These are phyloP conservation scores for Cyclura pinguis DNA, from an alignment of 2,797 vertebrate species.

Conservation along the genomic window DNA sequence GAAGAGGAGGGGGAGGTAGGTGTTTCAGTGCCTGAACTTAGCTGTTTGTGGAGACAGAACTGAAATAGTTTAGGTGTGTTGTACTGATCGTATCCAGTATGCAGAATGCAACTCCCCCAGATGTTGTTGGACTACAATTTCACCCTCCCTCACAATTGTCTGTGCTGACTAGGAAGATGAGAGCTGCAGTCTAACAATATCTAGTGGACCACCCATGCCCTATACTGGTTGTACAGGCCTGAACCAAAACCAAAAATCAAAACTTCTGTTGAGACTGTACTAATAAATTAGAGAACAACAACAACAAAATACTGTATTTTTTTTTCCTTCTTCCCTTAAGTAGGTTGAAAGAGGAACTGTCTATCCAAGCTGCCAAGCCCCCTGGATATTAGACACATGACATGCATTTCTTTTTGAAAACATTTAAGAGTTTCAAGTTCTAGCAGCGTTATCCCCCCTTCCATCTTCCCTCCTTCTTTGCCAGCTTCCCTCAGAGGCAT, in stretches of 20 bases:
- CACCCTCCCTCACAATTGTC: background rate
- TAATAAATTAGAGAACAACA: background rate
- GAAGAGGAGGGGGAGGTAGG: background rate
- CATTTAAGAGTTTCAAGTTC: background rate
- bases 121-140: background rate
- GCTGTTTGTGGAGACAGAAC: too few species aligned
- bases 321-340: background rate
- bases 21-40: too few species aligned
- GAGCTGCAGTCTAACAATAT: background rate
- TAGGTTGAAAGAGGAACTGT: background rate
- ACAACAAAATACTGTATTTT: background rate
- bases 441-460: background rate
- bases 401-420: background rate
- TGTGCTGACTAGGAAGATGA: too few species aligned
- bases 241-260: background rate
- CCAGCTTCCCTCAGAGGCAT: conserved; percentile 33
- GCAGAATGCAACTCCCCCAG: too few species aligned
- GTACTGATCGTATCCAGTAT: too few species aligned
- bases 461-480: background rate
- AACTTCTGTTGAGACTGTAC: background rate
- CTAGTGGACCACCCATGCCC: background rate
- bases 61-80: too few species aligned
- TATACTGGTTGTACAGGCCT: background rate
- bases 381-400: background rate
- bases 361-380: background rate